A percentile compares a stretch with the other conserved stretches of the same genome.
phyloP scores from a whole-genome alignment of 2,113 vertebrate genomes.

The Albula goreensis region DNA sequence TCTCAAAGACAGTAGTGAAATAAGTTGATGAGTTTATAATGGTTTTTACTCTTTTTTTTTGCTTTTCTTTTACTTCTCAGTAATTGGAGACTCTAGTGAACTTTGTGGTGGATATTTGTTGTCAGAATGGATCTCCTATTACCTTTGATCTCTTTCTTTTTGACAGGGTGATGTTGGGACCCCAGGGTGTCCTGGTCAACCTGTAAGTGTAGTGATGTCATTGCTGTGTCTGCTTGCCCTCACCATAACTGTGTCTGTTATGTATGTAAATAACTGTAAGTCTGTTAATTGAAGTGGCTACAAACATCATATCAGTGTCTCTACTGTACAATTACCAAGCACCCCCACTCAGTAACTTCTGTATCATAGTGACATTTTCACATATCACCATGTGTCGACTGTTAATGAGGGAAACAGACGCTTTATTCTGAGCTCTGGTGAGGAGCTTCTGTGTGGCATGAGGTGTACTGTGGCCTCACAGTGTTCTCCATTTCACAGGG shows the following conservation, averaged over 20 bases:
- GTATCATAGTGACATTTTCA: background rate
- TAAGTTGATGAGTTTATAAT: too few species aligned
- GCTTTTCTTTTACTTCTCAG: too few species aligned
- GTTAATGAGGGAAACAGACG: background rate
- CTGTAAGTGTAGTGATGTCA: conserved; percentile 47
- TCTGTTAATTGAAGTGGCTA: background rate
- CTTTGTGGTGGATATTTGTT: background rate
- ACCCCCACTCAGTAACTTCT: background rate
- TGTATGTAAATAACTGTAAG: too few species aligned
- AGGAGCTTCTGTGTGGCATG: background rate
- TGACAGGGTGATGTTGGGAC: conserved; percentile 58
- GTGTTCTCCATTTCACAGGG: conserved; percentile 29
- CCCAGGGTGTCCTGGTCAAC: conserved; percentile 50
- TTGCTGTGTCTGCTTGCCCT: background rate
- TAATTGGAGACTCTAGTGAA: too few species aligned
- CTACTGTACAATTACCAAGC: background rate
- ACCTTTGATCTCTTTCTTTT: conserved; percentile 19
- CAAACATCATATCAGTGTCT: background rate
- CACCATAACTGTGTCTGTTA: background rate
- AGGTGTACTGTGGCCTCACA: background rate
- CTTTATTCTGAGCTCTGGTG: background rate
- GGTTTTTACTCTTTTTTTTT: too few species aligned
- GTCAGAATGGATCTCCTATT: background rate
- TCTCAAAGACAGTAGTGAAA: too few species aligned
- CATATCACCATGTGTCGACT: background rate